phyloP scores from a whole-genome alignment of 2,113 vertebrate genomes.

The Aptenodytes forsteri region DNA sequence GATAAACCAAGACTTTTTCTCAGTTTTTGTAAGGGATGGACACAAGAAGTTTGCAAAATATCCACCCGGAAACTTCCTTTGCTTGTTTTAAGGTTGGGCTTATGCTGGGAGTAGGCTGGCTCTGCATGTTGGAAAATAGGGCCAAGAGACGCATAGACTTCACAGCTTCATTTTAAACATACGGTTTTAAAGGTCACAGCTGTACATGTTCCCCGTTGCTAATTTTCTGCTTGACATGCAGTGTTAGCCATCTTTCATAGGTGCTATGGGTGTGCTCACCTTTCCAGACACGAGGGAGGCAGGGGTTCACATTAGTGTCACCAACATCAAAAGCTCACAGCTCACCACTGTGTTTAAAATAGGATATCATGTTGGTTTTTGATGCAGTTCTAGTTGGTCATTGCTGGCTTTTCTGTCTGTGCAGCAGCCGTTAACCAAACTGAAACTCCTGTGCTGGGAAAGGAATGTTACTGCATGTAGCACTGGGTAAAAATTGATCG shows the following conservation, averaged over 20 bases:
- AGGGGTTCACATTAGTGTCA: background rate
- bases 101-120: background rate
- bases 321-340: background rate
- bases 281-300: background rate
- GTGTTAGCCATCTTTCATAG: background rate
- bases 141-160: background rate
- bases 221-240: background rate
- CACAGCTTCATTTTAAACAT: background rate
- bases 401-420: background rate
- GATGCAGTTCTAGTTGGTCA: background rate
- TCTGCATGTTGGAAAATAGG: background rate
- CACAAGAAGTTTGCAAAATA: background rate
- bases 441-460: background rate
- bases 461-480: background rate
- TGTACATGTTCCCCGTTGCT: background rate
- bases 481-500: background rate
- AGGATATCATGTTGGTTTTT: rapidly evolving
- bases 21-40: background rate
- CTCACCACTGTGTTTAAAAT: background rate
- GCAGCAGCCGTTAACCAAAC: background rate
- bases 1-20: background rate
- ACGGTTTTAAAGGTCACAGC: background rate
- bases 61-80: background rate
- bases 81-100: background rate
- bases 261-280: background rate